Percentiles rank a stretch among this genome's conserved stretches.
Evolutionary conservation across 2,113 vertebrate species (phyloP).

Genomic region (human (Homo sapiens)): DNA sequence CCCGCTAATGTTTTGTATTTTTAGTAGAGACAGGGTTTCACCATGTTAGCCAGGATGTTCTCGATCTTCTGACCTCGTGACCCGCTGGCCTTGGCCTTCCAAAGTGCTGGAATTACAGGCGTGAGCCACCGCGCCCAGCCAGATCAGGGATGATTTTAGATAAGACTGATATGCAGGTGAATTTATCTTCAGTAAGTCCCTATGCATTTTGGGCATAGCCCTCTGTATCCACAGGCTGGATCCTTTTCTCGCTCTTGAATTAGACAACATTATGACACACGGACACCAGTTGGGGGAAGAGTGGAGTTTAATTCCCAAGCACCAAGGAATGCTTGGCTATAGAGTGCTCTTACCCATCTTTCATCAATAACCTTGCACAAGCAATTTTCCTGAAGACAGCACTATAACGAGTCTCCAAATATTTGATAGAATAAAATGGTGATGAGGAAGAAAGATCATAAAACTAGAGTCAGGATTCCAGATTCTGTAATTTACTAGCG

Average conservation of each 20-base stretch:
- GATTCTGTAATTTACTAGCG: neutral
- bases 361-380: neutral
- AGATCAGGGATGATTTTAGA: neutral
- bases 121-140: too few relatives aligned
- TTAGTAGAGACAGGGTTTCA: too few relatives aligned
- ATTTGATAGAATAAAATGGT: neutral
- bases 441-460: conserved; percentile 19
- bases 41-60: too few relatives aligned
- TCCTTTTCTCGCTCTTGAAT: neutral
- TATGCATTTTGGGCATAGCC: neutral
- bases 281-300: neutral
- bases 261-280: neutral
- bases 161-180: neutral
- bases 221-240: neutral
- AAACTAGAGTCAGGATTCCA: neutral
- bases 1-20: too few relatives aligned
- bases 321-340: neutral
- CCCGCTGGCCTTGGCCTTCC: too few relatives aligned
- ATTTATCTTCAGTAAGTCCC: neutral
- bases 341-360: neutral
- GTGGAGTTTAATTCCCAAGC: neutral
- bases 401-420: neutral
- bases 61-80: too few relatives aligned
- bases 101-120: too few relatives aligned
- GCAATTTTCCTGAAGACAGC: neutral